A percentile compares a stretch with the other conserved stretches of the same genome.
phyloP scores from a whole-genome alignment of 1,140 invertebrate species.

The Panagrolaimus sp. region DNA sequence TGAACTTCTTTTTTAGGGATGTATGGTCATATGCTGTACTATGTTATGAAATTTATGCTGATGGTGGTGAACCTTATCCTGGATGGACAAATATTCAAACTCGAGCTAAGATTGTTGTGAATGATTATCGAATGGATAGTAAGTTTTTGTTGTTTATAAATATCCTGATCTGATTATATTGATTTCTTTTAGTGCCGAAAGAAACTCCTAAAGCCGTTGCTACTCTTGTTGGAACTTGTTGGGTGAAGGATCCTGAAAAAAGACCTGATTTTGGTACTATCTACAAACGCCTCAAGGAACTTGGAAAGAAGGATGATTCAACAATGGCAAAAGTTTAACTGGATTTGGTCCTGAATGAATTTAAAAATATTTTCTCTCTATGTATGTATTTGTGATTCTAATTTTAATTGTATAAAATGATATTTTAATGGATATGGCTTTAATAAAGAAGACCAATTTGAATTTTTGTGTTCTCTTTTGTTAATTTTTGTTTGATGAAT shows the following conservation, averaged over 20 bases:
- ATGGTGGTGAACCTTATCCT: slow-evolving; percentile 46
- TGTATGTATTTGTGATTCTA: too few species aligned
- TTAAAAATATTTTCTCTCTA: too few species aligned
- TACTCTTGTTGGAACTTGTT: slow-evolving; percentile 25
- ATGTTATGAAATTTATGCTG: slow-evolving; percentile 39
- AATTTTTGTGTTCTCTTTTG: too few species aligned
- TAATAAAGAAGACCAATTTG: too few species aligned
- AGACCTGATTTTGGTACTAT: slow-evolving; percentile 26
- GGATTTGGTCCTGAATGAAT: too few species aligned
- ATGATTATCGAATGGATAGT: slow-evolving; percentile 47
- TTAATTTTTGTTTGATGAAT: too few species aligned
- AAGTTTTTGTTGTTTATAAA: too few species aligned
- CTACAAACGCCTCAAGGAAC: slow-evolving; percentile 14
- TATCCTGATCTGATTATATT: too few species aligned
- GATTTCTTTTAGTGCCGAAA: slow-evolving; percentile 42
- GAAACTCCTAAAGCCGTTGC: slow-evolving; percentile 31
- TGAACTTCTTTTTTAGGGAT: not conserved
- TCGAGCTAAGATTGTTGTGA: slow-evolving; percentile 42
- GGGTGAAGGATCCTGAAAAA: slow-evolving; percentile 30
- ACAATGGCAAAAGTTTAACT: slow-evolving; percentile 1
- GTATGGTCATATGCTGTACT: slow-evolving; percentile 33
- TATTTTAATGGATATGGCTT: too few species aligned
- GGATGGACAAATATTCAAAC: slow-evolving; percentile 43
- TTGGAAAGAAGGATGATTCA: slow-evolving; percentile 7
- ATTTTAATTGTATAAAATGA: too few species aligned